phyloP scores from a whole-genome alignment of 2,113 vertebrate species.

The Chaetodon trifascialis region DNA sequence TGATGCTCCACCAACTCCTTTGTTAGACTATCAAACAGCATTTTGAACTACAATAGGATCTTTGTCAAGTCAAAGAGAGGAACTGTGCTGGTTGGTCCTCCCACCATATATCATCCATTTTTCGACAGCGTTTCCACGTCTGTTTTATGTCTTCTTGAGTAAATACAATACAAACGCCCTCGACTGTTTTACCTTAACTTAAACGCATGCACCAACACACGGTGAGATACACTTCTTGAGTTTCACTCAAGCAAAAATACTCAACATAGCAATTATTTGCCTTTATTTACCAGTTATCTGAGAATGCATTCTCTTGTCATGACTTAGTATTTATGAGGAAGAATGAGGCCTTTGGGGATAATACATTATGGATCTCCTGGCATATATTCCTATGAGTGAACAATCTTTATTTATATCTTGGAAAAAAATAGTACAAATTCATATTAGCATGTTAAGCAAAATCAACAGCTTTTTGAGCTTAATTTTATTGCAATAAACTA shows the following conservation, averaged over 20 bases:
- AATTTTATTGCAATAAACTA: neutral
- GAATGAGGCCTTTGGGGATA: neutral
- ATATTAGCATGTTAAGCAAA: neutral
- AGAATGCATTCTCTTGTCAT: neutral
- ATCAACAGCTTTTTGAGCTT: neutral
- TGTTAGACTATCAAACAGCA: conserved; percentile 24
- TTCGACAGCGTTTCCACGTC: neutral
- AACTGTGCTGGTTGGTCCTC: conserved; percentile 13
- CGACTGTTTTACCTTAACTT: neutral
- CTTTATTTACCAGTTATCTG: conserved; percentile 3
- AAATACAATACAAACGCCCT: neutral
- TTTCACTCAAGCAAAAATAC: neutral
- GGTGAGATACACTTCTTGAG: neutral
- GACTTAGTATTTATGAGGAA: neutral
- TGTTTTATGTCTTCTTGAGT: neutral
- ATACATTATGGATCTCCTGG: neutral
- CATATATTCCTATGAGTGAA: neutral
- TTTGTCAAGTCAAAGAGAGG: conserved; percentile 24
- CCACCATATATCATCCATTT: conserved; percentile 23
- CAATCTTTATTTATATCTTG: neutral
- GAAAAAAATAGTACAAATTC: neutral
- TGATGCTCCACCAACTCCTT: neutral
- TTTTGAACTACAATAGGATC: conserved; percentile 15
- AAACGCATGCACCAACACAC: neutral
- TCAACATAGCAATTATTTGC: neutral